Percentiles rank a stretch among this genome's conserved stretches.
phyloP scores from a whole-genome alignment of 2,888 invertebrate species.

The Fragum whitleyi region DNA sequence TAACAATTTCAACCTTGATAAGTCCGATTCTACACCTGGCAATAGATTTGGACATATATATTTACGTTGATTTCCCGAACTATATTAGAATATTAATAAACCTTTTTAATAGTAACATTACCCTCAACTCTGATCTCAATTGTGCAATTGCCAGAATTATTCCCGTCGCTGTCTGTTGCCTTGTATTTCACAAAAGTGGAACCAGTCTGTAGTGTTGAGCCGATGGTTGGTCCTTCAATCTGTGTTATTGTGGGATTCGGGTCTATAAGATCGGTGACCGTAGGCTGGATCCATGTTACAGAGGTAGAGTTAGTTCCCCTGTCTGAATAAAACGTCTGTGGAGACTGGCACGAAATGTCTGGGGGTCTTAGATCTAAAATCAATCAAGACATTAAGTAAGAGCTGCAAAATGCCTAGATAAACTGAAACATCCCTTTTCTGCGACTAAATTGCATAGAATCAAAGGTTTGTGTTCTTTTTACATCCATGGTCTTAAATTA shows the following conservation, averaged over 20 bases:
- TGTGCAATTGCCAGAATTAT: constrained; percentile 23
- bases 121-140: constrained; percentile 38
- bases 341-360: constrained; percentile 18
- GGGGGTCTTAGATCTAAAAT: constrained; percentile 17
- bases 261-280: constrained; percentile 16
- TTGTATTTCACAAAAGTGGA: constrained; percentile 27
- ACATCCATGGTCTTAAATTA: no score
- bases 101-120: not conserved
- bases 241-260: not conserved
- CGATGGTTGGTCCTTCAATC: constrained; percentile 12
- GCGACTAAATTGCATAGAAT: no score
- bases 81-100: no score
- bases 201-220: constrained; percentile 20
- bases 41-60: no score
- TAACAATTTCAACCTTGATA: no score
- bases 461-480: no score
- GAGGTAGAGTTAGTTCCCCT: not conserved
- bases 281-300: constrained; percentile 16
- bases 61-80: no score
- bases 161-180: constrained; percentile 25
- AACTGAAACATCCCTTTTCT: no score
- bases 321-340: constrained; percentile 36
- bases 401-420: no score
- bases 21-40: no score
- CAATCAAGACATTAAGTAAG: no score